Percentiles rank a stretch among this genome's conserved stretches.
Conservation (phyloP, 2,797 vertebrate genomes). For the Momotus momota region DNA sequence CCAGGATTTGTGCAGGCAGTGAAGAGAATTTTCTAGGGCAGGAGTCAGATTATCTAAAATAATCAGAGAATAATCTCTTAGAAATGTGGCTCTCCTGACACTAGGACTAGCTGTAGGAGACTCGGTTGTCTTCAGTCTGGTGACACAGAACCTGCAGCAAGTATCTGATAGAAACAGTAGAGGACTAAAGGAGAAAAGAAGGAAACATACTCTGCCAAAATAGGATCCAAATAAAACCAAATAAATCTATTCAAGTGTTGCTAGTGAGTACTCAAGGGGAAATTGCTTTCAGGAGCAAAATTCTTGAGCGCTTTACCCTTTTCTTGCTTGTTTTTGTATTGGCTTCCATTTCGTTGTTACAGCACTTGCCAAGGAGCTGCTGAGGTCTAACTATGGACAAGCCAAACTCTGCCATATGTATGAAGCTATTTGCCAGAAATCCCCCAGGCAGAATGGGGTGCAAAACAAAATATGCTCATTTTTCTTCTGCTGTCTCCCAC, state of each 20-base stretch:
- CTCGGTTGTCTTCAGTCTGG: accelerated
- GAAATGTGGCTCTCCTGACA: not conserved
- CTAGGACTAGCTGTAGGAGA: not conserved
- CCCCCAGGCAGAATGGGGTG: not conserved
- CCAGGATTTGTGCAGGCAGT: not conserved
- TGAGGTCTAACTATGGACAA: not conserved
- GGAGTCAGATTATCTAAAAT: not conserved
- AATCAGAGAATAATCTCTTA: not conserved
- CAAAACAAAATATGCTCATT: not conserved
- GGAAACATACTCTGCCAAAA: not conserved
- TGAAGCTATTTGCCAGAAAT: not conserved
- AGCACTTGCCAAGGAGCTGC: not conserved
- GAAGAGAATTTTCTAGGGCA: not conserved
- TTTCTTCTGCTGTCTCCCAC: not conserved
- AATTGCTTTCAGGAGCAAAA: not conserved
- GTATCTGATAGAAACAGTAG: not conserved
- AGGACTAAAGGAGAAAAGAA: not conserved
- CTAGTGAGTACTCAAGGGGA: not conserved
- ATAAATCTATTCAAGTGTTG: not conserved
- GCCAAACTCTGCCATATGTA: not conserved
- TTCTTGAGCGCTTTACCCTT: not conserved
- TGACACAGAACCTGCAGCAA: not conserved
- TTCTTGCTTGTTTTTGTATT: not conserved
- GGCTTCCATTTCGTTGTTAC: not conserved
- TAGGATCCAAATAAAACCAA: not conserved